A percentile compares a stretch with the other conserved stretches of the same genome.
These are phyloP conservation scores for Eumerus sabulonum DNA, from an alignment of 2,888 invertebrate species.

Conservation along the genomic window DNA sequence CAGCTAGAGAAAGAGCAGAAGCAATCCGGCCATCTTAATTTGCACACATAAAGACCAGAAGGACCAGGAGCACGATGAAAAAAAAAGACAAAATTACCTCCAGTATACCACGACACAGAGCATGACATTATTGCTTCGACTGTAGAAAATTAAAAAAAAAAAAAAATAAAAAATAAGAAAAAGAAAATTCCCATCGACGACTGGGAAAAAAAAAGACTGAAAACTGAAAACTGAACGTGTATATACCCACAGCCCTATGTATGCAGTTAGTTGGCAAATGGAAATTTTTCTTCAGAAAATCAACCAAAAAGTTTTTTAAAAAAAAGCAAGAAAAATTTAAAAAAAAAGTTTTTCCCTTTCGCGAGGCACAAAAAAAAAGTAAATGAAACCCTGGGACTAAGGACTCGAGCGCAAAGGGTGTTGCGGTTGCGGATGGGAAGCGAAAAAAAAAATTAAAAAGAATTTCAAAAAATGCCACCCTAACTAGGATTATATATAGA, in stretches of 20 bases:
- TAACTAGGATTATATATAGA: constrained; percentile 65
- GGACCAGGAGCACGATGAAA: constrained; percentile 13
- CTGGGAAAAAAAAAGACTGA: constrained; percentile 19
- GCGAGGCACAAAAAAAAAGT: constrained; percentile 38
- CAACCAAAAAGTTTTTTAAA: constrained; percentile 39
- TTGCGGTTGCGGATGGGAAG: constrained; percentile 56
- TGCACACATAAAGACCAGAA: constrained; percentile 59
- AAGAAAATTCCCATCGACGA: constrained; percentile 66
- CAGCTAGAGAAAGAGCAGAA: constrained; percentile 5
- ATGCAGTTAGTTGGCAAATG: constrained; percentile 56
- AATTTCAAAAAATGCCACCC: constrained; percentile 52
- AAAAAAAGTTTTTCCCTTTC: constrained; percentile 53
- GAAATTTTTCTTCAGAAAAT: constrained; percentile 66
- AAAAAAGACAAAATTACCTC: no score
- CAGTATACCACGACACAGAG: constrained; percentile 61
- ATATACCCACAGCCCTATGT: neutral
- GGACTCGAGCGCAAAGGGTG: constrained; percentile 51
- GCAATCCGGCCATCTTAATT: constrained; percentile 65
- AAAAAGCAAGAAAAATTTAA: constrained; percentile 29
- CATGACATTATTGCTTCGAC: constrained; percentile 68
- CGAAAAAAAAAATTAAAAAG: constrained; percentile 38
- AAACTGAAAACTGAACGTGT: neutral
- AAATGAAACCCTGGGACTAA: constrained; percentile 14
- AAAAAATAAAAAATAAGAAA: constrained; percentile 67
- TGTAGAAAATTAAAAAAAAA: constrained; percentile 66